Percentiles rank a stretch among this genome's conserved stretches.
Evolutionary conservation across 2,797 vertebrate genomes (phyloP).

Genomic region (Cossypha niveicapilla): DNA sequence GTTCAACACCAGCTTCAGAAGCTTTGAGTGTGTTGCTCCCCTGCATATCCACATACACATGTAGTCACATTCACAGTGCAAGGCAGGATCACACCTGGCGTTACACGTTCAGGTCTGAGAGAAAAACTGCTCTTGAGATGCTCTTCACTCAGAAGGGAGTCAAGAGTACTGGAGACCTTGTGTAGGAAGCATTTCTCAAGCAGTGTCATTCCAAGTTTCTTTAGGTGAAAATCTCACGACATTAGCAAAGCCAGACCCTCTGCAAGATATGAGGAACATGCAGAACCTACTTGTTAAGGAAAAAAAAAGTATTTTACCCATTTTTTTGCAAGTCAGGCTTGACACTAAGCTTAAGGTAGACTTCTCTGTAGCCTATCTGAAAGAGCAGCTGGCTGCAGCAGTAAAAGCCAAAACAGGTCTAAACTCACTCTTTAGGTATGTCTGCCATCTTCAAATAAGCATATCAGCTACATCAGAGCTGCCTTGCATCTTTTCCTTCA

Average conservation of each 20-base stretch:
- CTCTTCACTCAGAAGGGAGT: neutral
- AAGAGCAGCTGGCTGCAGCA: neutral
- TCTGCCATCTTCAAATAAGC: neutral
- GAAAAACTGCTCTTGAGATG: neutral
- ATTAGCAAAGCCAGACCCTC: neutral
- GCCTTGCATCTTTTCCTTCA: neutral
- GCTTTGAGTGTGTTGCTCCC: neutral
- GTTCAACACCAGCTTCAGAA: fast-evolving
- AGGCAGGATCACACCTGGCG: neutral
- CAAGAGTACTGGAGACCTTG: neutral
- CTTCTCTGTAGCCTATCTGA: neutral
- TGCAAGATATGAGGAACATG: neutral
- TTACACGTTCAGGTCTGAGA: neutral
- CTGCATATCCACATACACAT: neutral
- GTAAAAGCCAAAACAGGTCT: neutral
- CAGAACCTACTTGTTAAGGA: neutral
- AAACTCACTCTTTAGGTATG: neutral
- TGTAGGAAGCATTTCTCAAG: neutral
- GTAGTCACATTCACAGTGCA: fast-evolving
- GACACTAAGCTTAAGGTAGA: neutral
- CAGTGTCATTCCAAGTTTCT: neutral
- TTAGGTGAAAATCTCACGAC: fast-evolving
- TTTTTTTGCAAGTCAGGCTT: neutral
- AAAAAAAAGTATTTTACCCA: neutral
- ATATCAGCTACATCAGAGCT: neutral